Base-by-base conservation (phyloP, 1,140 invertebrate species). In the Trichoplusia ni region DNA sequence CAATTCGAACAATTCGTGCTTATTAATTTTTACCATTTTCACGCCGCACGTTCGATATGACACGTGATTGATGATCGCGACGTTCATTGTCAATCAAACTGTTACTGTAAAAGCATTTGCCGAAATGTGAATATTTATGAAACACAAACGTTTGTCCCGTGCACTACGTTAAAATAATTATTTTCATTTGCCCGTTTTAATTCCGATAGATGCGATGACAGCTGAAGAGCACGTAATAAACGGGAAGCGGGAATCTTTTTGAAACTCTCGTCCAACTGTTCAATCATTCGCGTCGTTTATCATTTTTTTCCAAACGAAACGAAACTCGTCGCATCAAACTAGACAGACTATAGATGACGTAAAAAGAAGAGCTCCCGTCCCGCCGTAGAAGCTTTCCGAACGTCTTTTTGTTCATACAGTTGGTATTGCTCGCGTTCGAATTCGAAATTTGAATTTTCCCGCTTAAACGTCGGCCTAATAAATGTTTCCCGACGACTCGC, bases 211-310 rank as follows among this genome's bases (percentile, higher is more conserved):
- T 74, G 67, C 73, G 47, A 69, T 69, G 76, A 77, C 76, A 65
- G 71, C 40, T 64, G 42, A 53, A 69, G 54, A 53, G 59, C 60
- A 67, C 67, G 73, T 77, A 79, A 60, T 60, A 84, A 83, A 64
- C 70, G 73, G 65, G 81, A 74, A 67, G 71, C 75, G 60, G 73
- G 77, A 85, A 86, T 82, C 81, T 85, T 79, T 80, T 86, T 84
- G 73, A 73, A 75, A 72, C 75, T 84, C 80, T 69, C 74, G 75
- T 83, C 76, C 77, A 75, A 69, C 79, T 74, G 79, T 73, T 86
- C 86, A 89, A 87, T 89, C 84, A 87, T 86, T 87, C 86, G 82
- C 79, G 84, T 89, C 84, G 82, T 85, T 89, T 87, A 84, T 89
- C 86, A 88, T 89, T 87, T 78, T 60, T 47, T 47, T 47, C 74